Conservation (phyloP, 2,797 vertebrate species). For the Centropyge bicolor region DNA sequence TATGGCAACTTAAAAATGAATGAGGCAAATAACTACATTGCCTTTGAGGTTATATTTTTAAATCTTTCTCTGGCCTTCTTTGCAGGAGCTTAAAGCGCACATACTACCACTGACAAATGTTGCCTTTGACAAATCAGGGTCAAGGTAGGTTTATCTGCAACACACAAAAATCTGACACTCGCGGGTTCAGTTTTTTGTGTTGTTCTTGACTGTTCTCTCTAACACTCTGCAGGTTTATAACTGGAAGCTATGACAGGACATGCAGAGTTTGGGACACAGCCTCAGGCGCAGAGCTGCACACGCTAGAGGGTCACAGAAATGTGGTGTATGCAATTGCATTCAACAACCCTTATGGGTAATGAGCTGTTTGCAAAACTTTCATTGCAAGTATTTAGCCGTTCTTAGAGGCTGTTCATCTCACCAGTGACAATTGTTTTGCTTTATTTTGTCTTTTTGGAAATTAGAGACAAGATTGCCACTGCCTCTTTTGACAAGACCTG, state of each 20-base stretch:
- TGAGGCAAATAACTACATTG: constrained; percentile 36
- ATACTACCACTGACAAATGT: constrained; percentile 95
- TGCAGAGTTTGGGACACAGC: constrained; percentile 96
- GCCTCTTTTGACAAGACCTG: constrained; percentile 98
- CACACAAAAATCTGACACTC: neutral
- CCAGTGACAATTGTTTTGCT: neutral
- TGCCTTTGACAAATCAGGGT: constrained; percentile 98
- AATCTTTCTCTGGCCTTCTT: constrained; percentile 24
- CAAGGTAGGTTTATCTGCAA: constrained; percentile 86
- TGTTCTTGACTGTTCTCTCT: constrained; percentile 16
- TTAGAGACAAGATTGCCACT: constrained; percentile 96
- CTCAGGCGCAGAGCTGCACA: constrained; percentile 89
- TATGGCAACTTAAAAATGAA: constrained; percentile 61
- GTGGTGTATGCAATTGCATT: constrained; percentile 96
- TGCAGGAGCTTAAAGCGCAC: constrained; percentile 92
- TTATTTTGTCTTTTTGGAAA: constrained; percentile 35
- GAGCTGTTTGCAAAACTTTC: constrained; percentile 22
- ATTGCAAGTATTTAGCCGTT: constrained; percentile 5
- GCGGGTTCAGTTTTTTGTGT: neutral
- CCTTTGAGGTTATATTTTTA: constrained; percentile 24
- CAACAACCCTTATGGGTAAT: constrained; percentile 98
- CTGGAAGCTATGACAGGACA: constrained; percentile 98
- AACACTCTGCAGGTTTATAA: constrained; percentile 90
- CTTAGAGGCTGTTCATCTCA: neutral
- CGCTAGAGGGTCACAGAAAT: constrained; percentile 91